Base-by-base conservation (phyloP, 2,888 invertebrate species). In the Cheilosia vernalis region DNA sequence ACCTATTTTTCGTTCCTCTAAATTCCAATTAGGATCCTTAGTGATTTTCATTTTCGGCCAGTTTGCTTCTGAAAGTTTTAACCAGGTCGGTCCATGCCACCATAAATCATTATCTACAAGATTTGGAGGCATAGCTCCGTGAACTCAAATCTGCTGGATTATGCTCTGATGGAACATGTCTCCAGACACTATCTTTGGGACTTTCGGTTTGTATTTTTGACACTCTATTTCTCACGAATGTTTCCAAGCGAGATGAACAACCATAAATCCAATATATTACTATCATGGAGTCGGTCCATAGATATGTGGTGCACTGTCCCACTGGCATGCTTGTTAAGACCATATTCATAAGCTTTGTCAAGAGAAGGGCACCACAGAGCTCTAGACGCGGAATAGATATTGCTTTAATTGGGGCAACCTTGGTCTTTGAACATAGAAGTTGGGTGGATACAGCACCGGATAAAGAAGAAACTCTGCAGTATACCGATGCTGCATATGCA, bases 111-210 rank as follows among this genome's bases (percentile, higher is more conserved):
- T 44, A 9, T 15, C 19, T 15, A 69, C 47, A 10, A 69, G n/a
- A 15, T 10, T 2, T 47, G 49, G 49, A 49, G 69, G 56, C 60
- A 60, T 60, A 1, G 63, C 15, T 19, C 61, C 61, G 24, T 21
- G 76, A 78, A 13, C 64, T 78, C 7, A 81, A 21, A 60, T 87
- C 84, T 2, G 87, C 84, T 0, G 87, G 79, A 47, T 87, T 87
- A 0, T 63, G 7, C 13, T 81, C 53, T 0, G 87, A 80, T 0
- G 37, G 53, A 7, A 88, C 86, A 64, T 87, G 85, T 49, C 13
- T 30, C 80, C 87, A 87, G 7, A 72, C 15, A 4, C 19, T 44
- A n/a, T 10, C 10, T 27, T 51, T 27, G 17, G 61, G 42, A 42
- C 40, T 19, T 1, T 61, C 61, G 6, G 70, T 61, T 72, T 72